Evolutionary conservation across 2,113 vertebrate genomes (phyloP).

Genomic region (Camarhynchus parvulus): DNA sequence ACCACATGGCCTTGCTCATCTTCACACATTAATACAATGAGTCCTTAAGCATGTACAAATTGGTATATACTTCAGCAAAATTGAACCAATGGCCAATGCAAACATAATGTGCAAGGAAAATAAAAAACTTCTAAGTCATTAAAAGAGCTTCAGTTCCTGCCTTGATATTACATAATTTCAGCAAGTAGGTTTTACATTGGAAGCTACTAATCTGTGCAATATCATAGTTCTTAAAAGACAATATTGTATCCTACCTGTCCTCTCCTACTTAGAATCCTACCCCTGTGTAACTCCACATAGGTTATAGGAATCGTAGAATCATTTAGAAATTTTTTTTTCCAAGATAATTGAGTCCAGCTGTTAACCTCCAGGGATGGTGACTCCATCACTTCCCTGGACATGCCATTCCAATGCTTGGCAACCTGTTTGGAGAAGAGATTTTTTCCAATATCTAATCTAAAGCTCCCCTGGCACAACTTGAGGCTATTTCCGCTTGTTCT

Average conservation of each 20-base stretch:
- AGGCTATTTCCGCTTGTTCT: not conserved
- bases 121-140: not conserved
- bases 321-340: not conserved
- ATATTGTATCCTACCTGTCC: no score
- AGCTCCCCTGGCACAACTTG: not conserved
- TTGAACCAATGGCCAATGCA: not conserved
- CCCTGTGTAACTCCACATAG: not conserved
- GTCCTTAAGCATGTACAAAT: not conserved
- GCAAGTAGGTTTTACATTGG: not conserved
- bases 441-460: not conserved
- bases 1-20: not conserved
- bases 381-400: not conserved
- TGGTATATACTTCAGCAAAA: not conserved
- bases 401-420: not conserved
- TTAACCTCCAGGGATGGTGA: not conserved
- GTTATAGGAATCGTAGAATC: not conserved
- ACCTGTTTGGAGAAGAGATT: not conserved
- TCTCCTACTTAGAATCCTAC: not conserved
- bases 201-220: not conserved
- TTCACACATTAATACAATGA: not conserved
- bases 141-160: not conserved
- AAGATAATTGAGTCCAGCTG: not conserved
- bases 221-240: not conserved
- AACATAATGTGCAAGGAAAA: not conserved
- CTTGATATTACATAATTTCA: not conserved